Conservation (phyloP, 2,888 invertebrate genomes). For the Proisotoma minuta region DNA sequence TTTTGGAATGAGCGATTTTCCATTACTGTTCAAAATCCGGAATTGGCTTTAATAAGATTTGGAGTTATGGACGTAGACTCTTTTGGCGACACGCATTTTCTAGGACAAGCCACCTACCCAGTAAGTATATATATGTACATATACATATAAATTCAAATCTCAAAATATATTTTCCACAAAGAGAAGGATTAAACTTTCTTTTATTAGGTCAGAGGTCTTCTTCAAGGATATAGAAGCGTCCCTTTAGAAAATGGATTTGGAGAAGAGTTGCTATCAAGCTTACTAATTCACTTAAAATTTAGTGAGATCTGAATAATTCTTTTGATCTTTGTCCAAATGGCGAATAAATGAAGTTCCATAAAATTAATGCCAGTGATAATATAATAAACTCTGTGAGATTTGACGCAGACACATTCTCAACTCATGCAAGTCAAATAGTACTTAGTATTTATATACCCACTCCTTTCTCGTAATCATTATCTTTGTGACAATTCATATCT, state of each 20-base stretch:
- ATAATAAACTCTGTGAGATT: too few species aligned
- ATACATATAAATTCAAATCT: too few species aligned
- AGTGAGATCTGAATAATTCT: constrained; percentile 4
- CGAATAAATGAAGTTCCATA: too few species aligned
- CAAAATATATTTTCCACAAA: too few species aligned
- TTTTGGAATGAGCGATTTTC: constrained; percentile 83
- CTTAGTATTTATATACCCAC: too few species aligned
- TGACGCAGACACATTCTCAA: too few species aligned
- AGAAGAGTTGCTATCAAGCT: constrained; percentile 80
- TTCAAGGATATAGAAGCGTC: constrained; percentile 85
- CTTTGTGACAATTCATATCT: too few species aligned
- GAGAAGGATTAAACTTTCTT: too few species aligned
- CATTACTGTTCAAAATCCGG: constrained; percentile 73
- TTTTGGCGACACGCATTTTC: constrained; percentile 91
- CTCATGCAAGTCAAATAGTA: too few species aligned
- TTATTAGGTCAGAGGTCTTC: constrained; percentile 61
- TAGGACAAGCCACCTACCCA: constrained; percentile 93
- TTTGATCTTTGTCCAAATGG: too few species aligned
- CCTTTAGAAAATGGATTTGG: constrained; percentile 82
- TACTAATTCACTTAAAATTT: constrained; percentile 69
- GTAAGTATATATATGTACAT: constrained; percentile 58
- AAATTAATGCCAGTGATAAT: too few species aligned
- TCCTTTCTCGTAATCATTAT: too few species aligned
- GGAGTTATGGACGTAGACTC: constrained; percentile 74
- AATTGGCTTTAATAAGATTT: constrained; percentile 78